These are phyloP conservation scores for Vidua macroura DNA, from an alignment of 2,113 vertebrate genomes.

Conservation along the genomic window DNA sequence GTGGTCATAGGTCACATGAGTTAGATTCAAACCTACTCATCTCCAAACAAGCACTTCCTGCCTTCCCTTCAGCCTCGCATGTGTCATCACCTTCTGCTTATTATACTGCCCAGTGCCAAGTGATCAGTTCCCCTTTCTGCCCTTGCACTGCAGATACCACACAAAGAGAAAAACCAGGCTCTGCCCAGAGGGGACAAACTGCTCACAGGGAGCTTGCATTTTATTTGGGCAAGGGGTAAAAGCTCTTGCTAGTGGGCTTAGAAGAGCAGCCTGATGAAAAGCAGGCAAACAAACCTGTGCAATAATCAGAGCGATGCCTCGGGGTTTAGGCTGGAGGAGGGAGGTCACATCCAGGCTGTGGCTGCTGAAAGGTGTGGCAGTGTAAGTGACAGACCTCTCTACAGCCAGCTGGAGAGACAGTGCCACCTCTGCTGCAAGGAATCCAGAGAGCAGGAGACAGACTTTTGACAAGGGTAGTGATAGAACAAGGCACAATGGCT, in stretches of 20 bases:
- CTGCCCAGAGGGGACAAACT: neutral
- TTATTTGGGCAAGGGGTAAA: no score
- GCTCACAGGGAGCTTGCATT: neutral
- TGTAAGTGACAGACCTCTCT: neutral
- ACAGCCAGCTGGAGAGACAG: neutral
- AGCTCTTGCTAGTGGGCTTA: neutral
- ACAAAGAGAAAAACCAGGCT: neutral
- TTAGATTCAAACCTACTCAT: neutral
- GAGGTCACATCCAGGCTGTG: neutral
- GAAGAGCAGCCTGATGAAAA: neutral
- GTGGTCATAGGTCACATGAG: neutral
- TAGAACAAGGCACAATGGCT: neutral
- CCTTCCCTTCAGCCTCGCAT: neutral
- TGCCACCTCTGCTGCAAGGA: neutral
- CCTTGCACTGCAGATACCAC: neutral
- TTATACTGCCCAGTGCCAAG: slow-evolving; percentile 19
- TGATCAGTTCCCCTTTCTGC: slow-evolving; percentile 17
- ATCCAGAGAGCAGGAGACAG: neutral
- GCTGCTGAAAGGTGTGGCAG: neutral
- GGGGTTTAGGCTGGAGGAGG: neutral
- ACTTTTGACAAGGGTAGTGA: neutral
- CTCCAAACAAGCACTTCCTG: neutral
- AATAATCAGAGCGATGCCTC: neutral
- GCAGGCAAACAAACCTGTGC: neutral
- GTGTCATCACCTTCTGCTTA: neutral